phyloP scores from a whole-genome alignment of 2,888 invertebrate species.

The Cacoxenus indagator region DNA sequence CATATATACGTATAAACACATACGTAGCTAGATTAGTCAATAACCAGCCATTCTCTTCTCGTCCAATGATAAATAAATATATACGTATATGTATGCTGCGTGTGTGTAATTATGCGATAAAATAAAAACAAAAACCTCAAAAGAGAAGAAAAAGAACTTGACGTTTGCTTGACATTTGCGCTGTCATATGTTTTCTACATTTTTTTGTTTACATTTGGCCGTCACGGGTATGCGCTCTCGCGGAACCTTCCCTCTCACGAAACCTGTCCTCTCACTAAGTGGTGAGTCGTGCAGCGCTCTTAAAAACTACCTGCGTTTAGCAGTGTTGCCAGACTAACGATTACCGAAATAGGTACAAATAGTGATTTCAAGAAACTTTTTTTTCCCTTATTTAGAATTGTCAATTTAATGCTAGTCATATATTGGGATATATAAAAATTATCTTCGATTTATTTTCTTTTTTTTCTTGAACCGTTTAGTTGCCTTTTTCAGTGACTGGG shows the following conservation, averaged over 20 bases:
- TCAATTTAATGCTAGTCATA: no score
- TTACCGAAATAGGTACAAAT: no score
- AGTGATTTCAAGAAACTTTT: no score
- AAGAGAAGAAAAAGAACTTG: not conserved
- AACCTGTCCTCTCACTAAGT: not conserved
- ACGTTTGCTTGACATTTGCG: constrained; percentile 1
- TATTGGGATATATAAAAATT: no score
- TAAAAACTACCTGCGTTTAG: not conserved
- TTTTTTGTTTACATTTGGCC: not conserved
- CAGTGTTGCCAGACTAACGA: not conserved
- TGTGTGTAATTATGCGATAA: not conserved
- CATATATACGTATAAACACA: not conserved
- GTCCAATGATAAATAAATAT: no score
- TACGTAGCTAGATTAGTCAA: no score
- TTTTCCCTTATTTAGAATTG: no score
- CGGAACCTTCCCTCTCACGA: not conserved
- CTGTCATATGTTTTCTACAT: not conserved
- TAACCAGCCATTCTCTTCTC: no score
- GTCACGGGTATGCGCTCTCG: not conserved
- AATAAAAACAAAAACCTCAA: not conserved
- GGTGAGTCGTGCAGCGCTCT: not conserved
- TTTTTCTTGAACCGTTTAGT: no score
- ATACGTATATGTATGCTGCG: constrained; percentile 5
- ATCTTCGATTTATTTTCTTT: no score
- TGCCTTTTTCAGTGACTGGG: no score